Conservation (phyloP, 2,888 invertebrate genomes). For the Steromphala cineraria region DNA sequence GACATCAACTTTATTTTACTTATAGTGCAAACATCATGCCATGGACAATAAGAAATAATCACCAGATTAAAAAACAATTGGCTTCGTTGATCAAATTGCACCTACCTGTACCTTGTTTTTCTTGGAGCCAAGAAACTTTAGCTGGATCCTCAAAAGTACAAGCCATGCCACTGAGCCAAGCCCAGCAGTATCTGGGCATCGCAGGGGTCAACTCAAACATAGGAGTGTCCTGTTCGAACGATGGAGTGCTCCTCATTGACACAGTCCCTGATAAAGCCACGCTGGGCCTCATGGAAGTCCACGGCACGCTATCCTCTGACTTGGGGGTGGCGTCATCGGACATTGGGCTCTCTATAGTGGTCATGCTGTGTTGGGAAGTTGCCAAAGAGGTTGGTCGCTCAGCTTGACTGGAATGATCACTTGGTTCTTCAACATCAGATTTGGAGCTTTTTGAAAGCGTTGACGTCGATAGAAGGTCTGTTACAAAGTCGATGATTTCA, state of each 20-base stretch:
- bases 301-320: neutral
- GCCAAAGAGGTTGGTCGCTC: neutral
- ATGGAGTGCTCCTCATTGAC: neutral
- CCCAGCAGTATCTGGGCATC: conserved; percentile 43
- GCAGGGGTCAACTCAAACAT: conserved; percentile 34
- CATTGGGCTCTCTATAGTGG: neutral
- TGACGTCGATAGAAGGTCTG: conserved; percentile 37
- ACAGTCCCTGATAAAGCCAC: conserved; percentile 20
- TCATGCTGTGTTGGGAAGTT: neutral
- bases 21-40: too few relatives aligned
- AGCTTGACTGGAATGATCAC: neutral
- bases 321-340: neutral
- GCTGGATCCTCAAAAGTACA: conserved; percentile 44
- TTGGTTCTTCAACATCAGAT: conserved; percentile 63
- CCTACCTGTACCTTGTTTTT: conserved; percentile 10
- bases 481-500: conserved; percentile 47
- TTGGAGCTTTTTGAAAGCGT: conserved; percentile 80
- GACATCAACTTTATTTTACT: too few relatives aligned
- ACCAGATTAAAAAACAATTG: too few relatives aligned
- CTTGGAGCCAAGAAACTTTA: conserved; percentile 41
- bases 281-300: conserved; percentile 24
- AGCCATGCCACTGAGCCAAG: conserved; percentile 45
- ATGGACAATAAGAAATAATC: too few relatives aligned
- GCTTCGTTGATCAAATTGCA: too few relatives aligned
- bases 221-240: neutral